A percentile compares a stretch with the other conserved stretches of the same genome.
These are phyloP conservation scores for Pyralis farinalis DNA, from an alignment of 2,888 invertebrate species.

Conservation along the genomic window DNA sequence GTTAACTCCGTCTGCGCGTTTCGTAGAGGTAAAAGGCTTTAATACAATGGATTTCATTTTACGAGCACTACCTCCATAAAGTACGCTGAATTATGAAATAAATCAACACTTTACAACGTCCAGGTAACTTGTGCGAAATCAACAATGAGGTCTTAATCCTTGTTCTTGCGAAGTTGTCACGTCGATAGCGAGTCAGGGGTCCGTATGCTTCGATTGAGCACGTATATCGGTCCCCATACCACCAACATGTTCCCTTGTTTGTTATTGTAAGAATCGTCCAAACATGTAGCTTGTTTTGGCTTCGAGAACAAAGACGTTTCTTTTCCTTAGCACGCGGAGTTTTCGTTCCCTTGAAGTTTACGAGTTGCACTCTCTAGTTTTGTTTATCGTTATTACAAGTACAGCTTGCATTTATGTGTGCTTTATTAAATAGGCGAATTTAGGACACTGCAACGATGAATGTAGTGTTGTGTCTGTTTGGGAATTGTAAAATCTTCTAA, in stretches of 20 bases:
- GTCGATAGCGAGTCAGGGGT: constrained; percentile 42
- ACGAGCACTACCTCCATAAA: constrained; percentile 1
- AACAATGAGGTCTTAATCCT: constrained; percentile 66
- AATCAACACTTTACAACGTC: constrained; percentile 16
- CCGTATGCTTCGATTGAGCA: constrained; percentile 57
- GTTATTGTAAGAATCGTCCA: constrained; percentile 69
- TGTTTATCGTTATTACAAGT: constrained; percentile 44
- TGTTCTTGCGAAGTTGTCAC: constrained; percentile 52
- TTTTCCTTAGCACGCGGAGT: constrained; percentile 45
- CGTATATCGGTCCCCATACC: constrained; percentile 44
- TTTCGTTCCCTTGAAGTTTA: constrained; percentile 55
- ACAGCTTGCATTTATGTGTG: constrained; percentile 42
- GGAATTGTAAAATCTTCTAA: too few relatives aligned
- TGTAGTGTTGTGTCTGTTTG: too few relatives aligned
- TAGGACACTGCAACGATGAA: constrained; percentile 2
- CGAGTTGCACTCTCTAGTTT: constrained; percentile 41
- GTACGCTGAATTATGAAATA: constrained; percentile 15
- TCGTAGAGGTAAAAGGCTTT: constrained; percentile 16
- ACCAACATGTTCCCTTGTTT: constrained; percentile 48
- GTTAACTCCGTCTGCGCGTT: neutral
- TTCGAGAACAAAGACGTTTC: constrained; percentile 69
- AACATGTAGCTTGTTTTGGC: constrained; percentile 73
- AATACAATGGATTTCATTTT: constrained; percentile 7
- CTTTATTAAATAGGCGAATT: constrained; percentile 14
- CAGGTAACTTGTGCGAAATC: constrained; percentile 49